These are phyloP conservation scores for Acronicta leporina DNA, from an alignment of 2,888 invertebrate species.

Conservation along the genomic window DNA sequence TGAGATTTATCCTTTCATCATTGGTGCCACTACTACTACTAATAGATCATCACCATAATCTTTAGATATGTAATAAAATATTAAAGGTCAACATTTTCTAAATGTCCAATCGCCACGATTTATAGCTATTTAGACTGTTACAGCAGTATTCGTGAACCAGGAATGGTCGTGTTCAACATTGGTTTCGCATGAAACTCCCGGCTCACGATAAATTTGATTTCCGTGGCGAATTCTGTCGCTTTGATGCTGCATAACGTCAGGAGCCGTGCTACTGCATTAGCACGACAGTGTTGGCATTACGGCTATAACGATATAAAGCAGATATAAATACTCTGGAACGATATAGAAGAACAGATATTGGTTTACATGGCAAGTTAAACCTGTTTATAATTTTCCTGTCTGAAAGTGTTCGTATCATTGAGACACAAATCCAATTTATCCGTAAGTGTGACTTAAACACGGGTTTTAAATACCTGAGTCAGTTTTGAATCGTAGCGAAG, in stretches of 20 bases:
- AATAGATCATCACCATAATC: too few species aligned
- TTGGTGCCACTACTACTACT: too few species aligned
- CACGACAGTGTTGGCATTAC: slow-evolving; percentile 35
- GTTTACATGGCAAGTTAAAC: slow-evolving; percentile 3
- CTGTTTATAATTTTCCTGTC: background rate
- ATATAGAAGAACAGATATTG: background rate
- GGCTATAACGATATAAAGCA: slow-evolving; percentile 13
- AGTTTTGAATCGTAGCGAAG: too few species aligned
- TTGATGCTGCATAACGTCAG: slow-evolving; percentile 56
- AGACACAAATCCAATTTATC: background rate
- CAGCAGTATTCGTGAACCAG: slow-evolving; percentile 55
- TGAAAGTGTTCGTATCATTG: background rate
- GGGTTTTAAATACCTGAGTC: too few species aligned
- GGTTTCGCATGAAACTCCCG: slow-evolving; percentile 61
- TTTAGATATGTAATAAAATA: background rate
- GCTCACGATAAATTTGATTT: slow-evolving; percentile 66
- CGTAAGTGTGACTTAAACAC: too few species aligned
- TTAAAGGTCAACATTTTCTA: slow-evolving; percentile 46
- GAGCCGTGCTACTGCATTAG: slow-evolving; percentile 44
- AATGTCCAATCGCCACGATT: slow-evolving; percentile 36
- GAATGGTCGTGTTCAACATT: slow-evolving; percentile 64
- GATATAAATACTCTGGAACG: background rate
- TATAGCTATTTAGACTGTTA: slow-evolving; percentile 48
- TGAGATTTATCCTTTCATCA: too few species aligned
- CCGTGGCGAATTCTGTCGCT: slow-evolving; percentile 66